Evolutionary conservation across 1,140 invertebrate species (phyloP).

Genomic region (Psilanteris sp.): DNA sequence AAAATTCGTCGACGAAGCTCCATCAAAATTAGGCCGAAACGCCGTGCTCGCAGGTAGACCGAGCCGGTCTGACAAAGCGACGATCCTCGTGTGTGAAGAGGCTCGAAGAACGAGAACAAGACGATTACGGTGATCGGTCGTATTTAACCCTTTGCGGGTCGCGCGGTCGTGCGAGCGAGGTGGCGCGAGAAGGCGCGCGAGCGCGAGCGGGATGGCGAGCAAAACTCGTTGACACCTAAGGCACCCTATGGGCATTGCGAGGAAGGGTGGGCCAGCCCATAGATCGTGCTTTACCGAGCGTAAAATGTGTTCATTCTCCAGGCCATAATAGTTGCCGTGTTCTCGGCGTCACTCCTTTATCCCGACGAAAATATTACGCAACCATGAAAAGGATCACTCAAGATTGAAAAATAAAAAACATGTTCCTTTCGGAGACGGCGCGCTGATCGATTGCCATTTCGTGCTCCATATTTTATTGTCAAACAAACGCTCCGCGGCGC

Average conservation of each 20-base stretch:
- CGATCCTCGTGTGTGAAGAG: conserved; percentile 7
- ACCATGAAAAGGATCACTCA: conserved; percentile 56
- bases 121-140: conserved; percentile 2
- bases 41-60: conserved; percentile 23
- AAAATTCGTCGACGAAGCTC: too few relatives aligned
- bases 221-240: conserved; percentile 73
- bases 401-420: conserved; percentile 49
- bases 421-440: conserved; percentile 13
- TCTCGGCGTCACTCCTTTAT: conserved; percentile 68
- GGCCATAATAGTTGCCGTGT: conserved; percentile 74
- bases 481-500: conserved; percentile 3
- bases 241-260: conserved; percentile 68
- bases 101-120: conserved; percentile 1
- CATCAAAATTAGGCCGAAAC: too few relatives aligned
- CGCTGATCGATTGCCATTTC: conserved; percentile 45
- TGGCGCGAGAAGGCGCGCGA: conserved; percentile 36
- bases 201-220: conserved; percentile 63
- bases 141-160: conserved; percentile 41
- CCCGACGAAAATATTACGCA: conserved; percentile 58
- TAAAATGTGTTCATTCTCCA: conserved; percentile 76
- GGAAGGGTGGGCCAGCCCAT: conserved; percentile 64
- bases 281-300: conserved; percentile 76
- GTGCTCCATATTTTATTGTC: conserved; percentile 40
- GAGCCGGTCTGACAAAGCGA: neutral
- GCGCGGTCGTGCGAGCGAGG: conserved; percentile 12